A percentile compares a stretch with the other conserved stretches of the same genome.
These are phyloP conservation scores for Cotesia vestalis DNA, from an alignment of 1,140 invertebrate genomes.

Conservation along the genomic window DNA sequence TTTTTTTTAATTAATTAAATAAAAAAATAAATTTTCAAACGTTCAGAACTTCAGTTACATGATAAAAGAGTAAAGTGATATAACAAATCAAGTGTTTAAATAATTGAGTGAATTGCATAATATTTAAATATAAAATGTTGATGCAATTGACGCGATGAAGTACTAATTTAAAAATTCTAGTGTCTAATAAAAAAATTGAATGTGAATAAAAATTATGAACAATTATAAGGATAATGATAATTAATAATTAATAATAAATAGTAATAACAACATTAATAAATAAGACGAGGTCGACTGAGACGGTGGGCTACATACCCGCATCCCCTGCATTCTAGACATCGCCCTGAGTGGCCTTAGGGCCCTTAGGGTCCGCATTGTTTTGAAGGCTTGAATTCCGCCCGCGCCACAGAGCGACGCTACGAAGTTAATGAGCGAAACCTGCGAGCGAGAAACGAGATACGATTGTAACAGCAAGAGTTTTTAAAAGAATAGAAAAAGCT, in stretches of 20 bases:
- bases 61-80: too few species aligned
- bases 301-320: slow-evolving; percentile 87
- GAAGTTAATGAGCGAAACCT: slow-evolving; percentile 97
- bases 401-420: slow-evolving; percentile 91
- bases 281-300: slow-evolving; percentile 63
- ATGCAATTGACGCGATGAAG: slow-evolving; percentile 8
- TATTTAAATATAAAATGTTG: background rate
- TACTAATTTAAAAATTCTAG: too few species aligned
- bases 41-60: too few species aligned
- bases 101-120: background rate
- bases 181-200: background rate
- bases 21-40: too few species aligned
- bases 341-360: slow-evolving; percentile 93
- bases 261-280: slow-evolving; percentile 36
- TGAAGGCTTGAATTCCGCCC: slow-evolving; percentile 96
- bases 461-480: slow-evolving; percentile 52
- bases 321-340: slow-evolving; percentile 97
- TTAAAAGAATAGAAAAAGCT: slow-evolving; percentile 22
- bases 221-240: background rate
- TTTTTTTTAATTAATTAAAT: too few species aligned
- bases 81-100: background rate
- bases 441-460: slow-evolving; percentile 69
- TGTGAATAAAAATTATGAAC: background rate
- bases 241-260: slow-evolving; percentile 26
- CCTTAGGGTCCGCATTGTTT: slow-evolving; percentile 96